phyloP scores from a whole-genome alignment of 2,113 vertebrate genomes.

The Tupaia chinensis region DNA sequence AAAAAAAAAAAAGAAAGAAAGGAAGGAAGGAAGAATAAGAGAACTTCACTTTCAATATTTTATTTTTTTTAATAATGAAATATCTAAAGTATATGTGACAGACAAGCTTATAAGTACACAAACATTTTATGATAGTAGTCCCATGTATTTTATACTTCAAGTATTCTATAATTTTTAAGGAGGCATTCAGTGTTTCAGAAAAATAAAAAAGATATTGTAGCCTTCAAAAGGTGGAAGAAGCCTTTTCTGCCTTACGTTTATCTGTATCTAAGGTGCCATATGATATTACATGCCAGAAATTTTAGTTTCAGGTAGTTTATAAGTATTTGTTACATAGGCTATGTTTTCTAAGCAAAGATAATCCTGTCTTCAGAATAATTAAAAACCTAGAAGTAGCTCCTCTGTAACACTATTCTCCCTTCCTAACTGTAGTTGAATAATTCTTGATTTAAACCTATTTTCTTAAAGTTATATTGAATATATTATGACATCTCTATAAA shows the following conservation, averaged over 20 bases:
- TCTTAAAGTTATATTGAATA: not conserved
- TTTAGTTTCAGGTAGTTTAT: not conserved
- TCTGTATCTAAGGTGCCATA: not conserved
- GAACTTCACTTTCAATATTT: not conserved
- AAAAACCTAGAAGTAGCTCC: not conserved
- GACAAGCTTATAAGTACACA: not conserved
- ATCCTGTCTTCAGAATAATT: not conserved
- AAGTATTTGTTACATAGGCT: not conserved
- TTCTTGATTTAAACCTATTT: constrained; percentile 28
- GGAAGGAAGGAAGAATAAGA: too few relatives aligned
- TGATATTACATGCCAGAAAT: not conserved
- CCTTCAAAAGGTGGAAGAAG: not conserved
- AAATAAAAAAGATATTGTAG: not conserved
- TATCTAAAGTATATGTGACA: not conserved
- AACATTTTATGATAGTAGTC: not conserved
- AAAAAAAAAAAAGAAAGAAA: too few relatives aligned
- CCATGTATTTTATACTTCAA: not conserved
- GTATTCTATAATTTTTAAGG: not conserved
- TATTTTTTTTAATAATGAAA: not conserved
- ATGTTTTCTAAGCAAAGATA: not conserved
- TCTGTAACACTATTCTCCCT: not conserved
- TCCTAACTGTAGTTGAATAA: not conserved
- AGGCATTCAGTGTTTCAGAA: not conserved
- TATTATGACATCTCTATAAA: not conserved
- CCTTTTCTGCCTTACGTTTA: not conserved